phyloP scores from a whole-genome alignment of 1,140 invertebrate species.

The Gonioctena quinquepunctata region DNA sequence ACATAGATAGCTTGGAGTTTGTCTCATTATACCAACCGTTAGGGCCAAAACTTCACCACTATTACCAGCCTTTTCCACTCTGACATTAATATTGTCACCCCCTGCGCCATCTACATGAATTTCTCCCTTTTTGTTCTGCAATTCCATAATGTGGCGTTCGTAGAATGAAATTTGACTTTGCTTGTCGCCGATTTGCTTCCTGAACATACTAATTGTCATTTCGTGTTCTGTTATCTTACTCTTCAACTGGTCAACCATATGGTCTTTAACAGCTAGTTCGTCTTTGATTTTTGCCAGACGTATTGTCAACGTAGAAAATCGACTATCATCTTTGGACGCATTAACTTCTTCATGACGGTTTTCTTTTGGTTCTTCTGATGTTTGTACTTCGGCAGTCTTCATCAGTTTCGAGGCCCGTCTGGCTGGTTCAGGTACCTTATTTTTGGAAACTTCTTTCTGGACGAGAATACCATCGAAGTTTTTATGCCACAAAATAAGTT shows the following conservation, averaged over 20 bases:
- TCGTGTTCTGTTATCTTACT: constrained; percentile 38
- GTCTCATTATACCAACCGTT: no score
- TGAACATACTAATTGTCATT: constrained; percentile 41
- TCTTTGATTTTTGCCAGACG: constrained; percentile 25
- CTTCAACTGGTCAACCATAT: constrained; percentile 32
- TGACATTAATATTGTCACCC: constrained; percentile 16
- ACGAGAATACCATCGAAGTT: constrained; percentile 13
- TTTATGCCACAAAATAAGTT: constrained; percentile 42
- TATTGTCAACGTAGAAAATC: constrained; percentile 2
- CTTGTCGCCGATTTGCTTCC: constrained; percentile 47
- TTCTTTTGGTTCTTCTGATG: constrained; percentile 5
- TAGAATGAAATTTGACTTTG: constrained; percentile 51
- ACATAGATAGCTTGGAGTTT: no score
- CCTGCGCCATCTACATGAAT: constrained; percentile 5
- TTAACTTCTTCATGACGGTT: background rate
- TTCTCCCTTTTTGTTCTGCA: constrained; percentile 37
- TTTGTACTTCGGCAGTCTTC: constrained; percentile 31
- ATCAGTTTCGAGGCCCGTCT: constrained; percentile 2
- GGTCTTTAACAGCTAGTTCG: constrained; percentile 27
- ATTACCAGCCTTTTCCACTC: constrained; percentile 13
- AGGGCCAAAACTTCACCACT: constrained; percentile 33
- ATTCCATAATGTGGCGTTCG: constrained; percentile 46
- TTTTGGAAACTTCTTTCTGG: background rate
- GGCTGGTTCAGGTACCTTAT: background rate
- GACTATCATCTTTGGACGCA: background rate